phyloP scores from a whole-genome alignment of 2,888 invertebrate genomes.

The Neoscelio sp. region DNA sequence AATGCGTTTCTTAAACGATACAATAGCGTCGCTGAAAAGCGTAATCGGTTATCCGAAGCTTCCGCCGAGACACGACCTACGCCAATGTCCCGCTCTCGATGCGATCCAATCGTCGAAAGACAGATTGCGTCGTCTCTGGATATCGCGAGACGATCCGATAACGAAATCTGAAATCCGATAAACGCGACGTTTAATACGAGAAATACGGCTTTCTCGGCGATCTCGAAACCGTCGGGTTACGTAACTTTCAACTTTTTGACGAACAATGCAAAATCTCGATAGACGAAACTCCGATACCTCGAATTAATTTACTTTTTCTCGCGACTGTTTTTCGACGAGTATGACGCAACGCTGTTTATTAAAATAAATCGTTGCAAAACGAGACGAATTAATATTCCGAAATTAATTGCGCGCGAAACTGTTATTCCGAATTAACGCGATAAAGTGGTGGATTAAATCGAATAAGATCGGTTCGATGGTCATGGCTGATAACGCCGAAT shows the following conservation, averaged over 20 bases:
- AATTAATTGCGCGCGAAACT: too few relatives aligned
- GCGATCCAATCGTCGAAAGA: neutral
- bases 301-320: too few relatives aligned
- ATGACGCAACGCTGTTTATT: too few relatives aligned
- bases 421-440: neutral
- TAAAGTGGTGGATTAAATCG: neutral
- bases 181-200: neutral
- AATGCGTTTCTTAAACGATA: neutral
- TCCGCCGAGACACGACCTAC: neutral
- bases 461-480: slow-evolving; percentile 10
- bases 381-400: too few relatives aligned
- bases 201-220: too few relatives aligned
- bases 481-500: too few relatives aligned
- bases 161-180: neutral
- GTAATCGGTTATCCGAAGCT: slow-evolving; percentile 7
- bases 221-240: neutral
- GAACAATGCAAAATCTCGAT: too few relatives aligned
- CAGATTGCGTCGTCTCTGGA: neutral
- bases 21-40: neutral
- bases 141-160: neutral
- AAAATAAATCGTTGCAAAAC: too few relatives aligned
- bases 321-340: too few relatives aligned
- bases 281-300: too few relatives aligned
- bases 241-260: too few relatives aligned
- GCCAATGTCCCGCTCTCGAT: neutral